Percentiles rank a stretch among this genome's conserved stretches.
phyloP scores from a whole-genome alignment of 2,888 invertebrate genomes.

The Mechanitis mazaeus region DNA sequence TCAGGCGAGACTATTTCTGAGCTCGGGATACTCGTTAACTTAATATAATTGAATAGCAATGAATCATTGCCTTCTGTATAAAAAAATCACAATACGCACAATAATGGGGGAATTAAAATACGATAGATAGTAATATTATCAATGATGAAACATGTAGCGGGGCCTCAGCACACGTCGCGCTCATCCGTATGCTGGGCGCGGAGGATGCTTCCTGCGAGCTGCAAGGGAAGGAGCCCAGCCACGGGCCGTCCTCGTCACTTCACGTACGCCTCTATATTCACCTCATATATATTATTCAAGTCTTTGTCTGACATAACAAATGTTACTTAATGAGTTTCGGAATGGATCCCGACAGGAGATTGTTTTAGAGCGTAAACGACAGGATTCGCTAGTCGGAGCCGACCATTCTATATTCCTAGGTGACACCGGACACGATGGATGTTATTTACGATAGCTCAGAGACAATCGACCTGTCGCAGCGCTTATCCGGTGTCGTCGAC shows the following conservation, averaged over 20 bases:
- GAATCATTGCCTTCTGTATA: constrained; percentile 35
- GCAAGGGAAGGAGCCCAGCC: constrained; percentile 43
- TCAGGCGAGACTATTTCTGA: constrained; percentile 48
- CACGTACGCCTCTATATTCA: constrained; percentile 30
- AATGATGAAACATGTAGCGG: constrained; percentile 34
- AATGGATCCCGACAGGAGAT: constrained; percentile 15
- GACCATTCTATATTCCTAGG: constrained; percentile 66
- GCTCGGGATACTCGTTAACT: constrained; percentile 49
- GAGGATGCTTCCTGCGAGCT: constrained; percentile 62
- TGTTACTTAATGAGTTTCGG: constrained; percentile 18
- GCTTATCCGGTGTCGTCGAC: constrained; percentile 73
- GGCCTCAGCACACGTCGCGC: constrained; percentile 52
- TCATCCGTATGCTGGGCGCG: constrained; percentile 69
- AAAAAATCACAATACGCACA: constrained; percentile 27
- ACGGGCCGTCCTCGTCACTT: constrained; percentile 40
- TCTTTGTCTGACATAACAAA: constrained; percentile 29
- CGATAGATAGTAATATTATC: constrained; percentile 39
- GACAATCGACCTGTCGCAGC: constrained; percentile 69
- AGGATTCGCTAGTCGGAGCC: constrained; percentile 55
- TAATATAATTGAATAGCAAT: constrained; percentile 50
- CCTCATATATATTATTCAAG: constrained; percentile 23
- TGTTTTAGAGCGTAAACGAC: constrained; percentile 26
- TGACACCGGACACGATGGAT: constrained; percentile 66
- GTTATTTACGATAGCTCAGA: constrained; percentile 74
- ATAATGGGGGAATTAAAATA: constrained; percentile 21